Conservation (phyloP, 2,888 invertebrate genomes). For the Pimpla rufipes region DNA sequence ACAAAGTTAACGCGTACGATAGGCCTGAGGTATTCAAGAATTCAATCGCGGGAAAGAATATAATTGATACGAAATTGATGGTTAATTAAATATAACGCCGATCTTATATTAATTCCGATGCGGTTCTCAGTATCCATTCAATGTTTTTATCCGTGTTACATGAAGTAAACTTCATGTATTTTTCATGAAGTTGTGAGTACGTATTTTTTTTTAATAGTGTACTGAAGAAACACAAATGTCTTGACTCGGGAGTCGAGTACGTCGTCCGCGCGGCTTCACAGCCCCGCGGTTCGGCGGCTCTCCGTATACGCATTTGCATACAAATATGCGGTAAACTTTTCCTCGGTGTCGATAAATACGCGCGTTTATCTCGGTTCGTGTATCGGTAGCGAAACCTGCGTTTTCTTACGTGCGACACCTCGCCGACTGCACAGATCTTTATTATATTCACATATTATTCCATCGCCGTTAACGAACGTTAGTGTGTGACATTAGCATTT, state of each 20-base stretch:
- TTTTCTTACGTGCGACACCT: slow-evolving; percentile 26
- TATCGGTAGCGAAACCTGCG: slow-evolving; percentile 16
- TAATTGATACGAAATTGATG: not conserved
- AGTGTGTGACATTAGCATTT: slow-evolving; percentile 37
- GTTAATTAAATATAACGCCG: not conserved
- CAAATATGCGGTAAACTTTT: slow-evolving; percentile 54
- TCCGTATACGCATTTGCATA: slow-evolving; percentile 50
- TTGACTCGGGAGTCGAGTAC: slow-evolving; percentile 5
- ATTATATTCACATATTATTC: slow-evolving; percentile 31
- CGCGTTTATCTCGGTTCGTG: slow-evolving; percentile 43
- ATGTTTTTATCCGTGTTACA: not conserved
- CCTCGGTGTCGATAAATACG: slow-evolving; percentile 32
- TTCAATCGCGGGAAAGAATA: not conserved
- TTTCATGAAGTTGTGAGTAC: not conserved
- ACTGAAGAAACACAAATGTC: not conserved
- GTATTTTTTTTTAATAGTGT: not conserved
- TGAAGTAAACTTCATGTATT: not conserved
- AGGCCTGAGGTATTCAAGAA: too few species aligned
- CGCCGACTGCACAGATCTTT: not conserved
- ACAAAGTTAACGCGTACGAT: too few species aligned
- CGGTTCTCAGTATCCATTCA: not conserved
- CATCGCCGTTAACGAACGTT: slow-evolving; percentile 23
- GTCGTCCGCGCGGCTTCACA: not conserved
- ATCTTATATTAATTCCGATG: not conserved
- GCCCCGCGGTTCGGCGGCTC: not conserved